A percentile compares a stretch with the other conserved stretches of the same genome.
These are phyloP conservation scores for Indri indri DNA, from an alignment of 2,113 vertebrate genomes.

Conservation along the genomic window DNA sequence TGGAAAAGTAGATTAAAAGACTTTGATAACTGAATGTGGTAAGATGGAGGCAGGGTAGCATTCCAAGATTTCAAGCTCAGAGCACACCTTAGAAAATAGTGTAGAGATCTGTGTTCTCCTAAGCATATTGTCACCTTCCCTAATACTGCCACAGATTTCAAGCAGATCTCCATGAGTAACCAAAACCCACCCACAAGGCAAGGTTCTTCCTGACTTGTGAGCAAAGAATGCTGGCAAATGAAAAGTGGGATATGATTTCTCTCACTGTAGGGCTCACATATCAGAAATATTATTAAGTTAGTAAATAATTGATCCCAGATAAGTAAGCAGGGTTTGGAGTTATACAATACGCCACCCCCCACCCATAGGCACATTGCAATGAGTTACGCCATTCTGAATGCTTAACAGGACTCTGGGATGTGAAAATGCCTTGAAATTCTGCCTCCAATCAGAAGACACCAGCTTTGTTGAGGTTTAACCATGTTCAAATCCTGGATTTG, in stretches of 20 bases:
- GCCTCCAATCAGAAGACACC: constrained; percentile 2
- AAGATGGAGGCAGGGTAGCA: neutral
- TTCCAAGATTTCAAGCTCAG: neutral
- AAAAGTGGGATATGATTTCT: neutral
- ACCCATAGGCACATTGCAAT: neutral
- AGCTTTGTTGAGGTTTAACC: constrained; percentile 59
- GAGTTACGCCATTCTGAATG: neutral
- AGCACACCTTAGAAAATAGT: neutral
- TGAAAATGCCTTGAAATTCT: neutral
- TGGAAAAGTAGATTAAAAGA: neutral
- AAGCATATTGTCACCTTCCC: neutral
- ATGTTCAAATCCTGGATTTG: constrained; percentile 61
- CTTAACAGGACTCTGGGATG: neutral
- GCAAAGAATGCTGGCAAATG: neutral
- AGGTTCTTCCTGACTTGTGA: neutral
- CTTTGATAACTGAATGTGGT: neutral
- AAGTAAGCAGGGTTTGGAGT: neutral
- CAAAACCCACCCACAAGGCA: neutral
- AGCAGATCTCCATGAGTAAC: neutral
- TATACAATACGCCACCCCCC: neutral
- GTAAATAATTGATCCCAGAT: constrained; percentile 35
- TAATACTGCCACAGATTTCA: neutral
- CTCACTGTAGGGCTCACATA: neutral
- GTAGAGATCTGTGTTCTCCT: neutral
- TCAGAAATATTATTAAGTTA: neutral